A percentile compares a stretch with the other conserved stretches of the same genome.
Evolutionary conservation across 2,888 invertebrate species (phyloP).

Genomic region (Enchytraeus crypticus): DNA sequence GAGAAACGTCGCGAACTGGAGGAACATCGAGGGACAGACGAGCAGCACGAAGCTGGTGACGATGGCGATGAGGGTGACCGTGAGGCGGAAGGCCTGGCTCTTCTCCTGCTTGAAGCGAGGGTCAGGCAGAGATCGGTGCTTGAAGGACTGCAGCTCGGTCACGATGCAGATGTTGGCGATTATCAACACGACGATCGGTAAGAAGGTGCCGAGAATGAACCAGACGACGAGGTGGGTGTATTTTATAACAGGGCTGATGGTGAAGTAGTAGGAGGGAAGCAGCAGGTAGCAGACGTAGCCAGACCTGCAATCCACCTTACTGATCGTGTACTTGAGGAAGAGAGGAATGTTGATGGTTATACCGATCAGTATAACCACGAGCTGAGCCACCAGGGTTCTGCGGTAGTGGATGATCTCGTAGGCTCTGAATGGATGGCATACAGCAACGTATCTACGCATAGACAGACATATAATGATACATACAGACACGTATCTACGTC

Average conservation of each 20-base stretch:
- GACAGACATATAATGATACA: conserved; percentile 67
- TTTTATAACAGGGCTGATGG: background rate
- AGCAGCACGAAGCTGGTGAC: conserved; percentile 39
- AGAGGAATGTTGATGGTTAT: conserved; percentile 60
- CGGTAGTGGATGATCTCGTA: conserved; percentile 58
- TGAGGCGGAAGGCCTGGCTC: conserved; percentile 33
- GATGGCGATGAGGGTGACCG: conserved; percentile 38
- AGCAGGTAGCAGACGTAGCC: background rate
- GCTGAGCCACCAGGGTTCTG: conserved; percentile 56
- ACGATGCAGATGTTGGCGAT: conserved; percentile 38
- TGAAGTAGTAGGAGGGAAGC: background rate
- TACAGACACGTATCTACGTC: no score
- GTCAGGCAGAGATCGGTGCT: background rate
- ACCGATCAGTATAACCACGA: conserved; percentile 59
- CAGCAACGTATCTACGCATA: conserved; percentile 65
- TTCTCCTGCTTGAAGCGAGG: conserved; percentile 12
- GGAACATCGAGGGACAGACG: conserved; percentile 41
- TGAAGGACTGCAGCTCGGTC: conserved; percentile 5
- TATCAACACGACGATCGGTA: conserved; percentile 37
- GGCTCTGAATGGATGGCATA: conserved; percentile 63
- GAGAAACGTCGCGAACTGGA: conserved; percentile 28
- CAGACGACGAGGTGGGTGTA: conserved; percentile 35
- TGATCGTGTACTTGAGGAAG: conserved; percentile 30
- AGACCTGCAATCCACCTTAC: background rate
- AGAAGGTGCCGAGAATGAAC: conserved; percentile 38